These are phyloP conservation scores for Ctenochaetus hawaiiensis DNA, from an alignment of 2,797 vertebrate species.

Conservation along the genomic window DNA sequence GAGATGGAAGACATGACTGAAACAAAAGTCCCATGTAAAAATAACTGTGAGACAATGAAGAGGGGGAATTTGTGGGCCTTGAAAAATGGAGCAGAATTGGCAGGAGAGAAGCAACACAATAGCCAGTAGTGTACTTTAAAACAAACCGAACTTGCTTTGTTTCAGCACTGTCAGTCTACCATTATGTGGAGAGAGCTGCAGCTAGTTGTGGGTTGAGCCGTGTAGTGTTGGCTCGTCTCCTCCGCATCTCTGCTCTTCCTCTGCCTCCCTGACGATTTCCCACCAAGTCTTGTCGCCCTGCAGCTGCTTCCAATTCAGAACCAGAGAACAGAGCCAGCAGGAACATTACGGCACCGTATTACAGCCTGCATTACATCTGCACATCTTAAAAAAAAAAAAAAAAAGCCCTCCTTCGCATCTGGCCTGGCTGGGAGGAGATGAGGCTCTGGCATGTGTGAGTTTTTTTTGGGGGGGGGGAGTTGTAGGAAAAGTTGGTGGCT, in stretches of 20 bases:
- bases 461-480: slow-evolving; percentile 2
- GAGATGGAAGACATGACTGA: neutral
- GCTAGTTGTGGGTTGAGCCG: slow-evolving; percentile 51
- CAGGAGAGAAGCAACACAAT: slow-evolving; percentile 34
- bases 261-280: slow-evolving; percentile 57
- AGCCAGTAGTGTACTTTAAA: slow-evolving; percentile 26
- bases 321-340: slow-evolving; percentile 65
- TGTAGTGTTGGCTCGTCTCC: slow-evolving; percentile 56
- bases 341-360: slow-evolving; percentile 64
- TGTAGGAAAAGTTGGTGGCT: slow-evolving; percentile 53
- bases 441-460: slow-evolving; percentile 59
- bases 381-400: slow-evolving; percentile 61
- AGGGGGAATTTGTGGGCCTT: neutral
- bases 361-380: slow-evolving; percentile 76
- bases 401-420: slow-evolving; percentile 78
- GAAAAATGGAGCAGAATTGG: slow-evolving; percentile 27
- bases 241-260: slow-evolving; percentile 58
- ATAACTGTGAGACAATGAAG: slow-evolving; percentile 8
- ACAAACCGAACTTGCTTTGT: slow-evolving; percentile 31
- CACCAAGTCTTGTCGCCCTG: slow-evolving; percentile 62
- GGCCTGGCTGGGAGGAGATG: slow-evolving; percentile 59
- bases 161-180: slow-evolving; percentile 42
- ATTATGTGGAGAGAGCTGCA: slow-evolving; percentile 37
- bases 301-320: slow-evolving; percentile 81
- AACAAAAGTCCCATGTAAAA: neutral